phyloP scores from a whole-genome alignment of 2,888 invertebrate genomes.

The Drosophila dives region DNA sequence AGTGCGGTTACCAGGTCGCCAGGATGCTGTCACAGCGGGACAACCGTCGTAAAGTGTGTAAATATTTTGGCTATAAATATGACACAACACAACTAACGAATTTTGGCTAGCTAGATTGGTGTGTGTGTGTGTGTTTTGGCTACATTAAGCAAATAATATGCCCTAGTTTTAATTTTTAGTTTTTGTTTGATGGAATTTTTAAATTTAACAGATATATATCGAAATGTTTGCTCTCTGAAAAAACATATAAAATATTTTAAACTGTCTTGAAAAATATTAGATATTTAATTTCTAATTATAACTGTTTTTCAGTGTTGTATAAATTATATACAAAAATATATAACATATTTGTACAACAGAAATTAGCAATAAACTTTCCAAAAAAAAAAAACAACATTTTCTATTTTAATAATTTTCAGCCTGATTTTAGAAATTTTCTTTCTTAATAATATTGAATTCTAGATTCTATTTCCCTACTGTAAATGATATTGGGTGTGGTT shows the following conservation, averaged over 20 bases:
- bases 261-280: background rate
- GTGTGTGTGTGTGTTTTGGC: background rate
- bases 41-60: constrained; percentile 58
- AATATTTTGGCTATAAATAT: constrained; percentile 77
- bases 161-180: background rate
- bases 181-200: background rate
- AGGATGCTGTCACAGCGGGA: constrained; percentile 68
- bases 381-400: background rate
- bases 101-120: background rate
- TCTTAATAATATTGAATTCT: background rate
- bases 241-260: background rate
- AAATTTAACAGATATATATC: background rate
- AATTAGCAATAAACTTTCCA: background rate
- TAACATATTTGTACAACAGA: background rate
- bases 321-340: background rate
- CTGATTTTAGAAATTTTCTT: background rate
- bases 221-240: background rate
- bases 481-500: background rate
- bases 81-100: constrained; percentile 44
- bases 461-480: background rate
- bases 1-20: constrained; percentile 43
- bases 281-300: background rate
- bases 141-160: background rate
- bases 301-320: background rate
- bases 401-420: background rate